Evolutionary conservation across 2,113 vertebrate genomes (phyloP).

Genomic region (Microcebus murinus): DNA sequence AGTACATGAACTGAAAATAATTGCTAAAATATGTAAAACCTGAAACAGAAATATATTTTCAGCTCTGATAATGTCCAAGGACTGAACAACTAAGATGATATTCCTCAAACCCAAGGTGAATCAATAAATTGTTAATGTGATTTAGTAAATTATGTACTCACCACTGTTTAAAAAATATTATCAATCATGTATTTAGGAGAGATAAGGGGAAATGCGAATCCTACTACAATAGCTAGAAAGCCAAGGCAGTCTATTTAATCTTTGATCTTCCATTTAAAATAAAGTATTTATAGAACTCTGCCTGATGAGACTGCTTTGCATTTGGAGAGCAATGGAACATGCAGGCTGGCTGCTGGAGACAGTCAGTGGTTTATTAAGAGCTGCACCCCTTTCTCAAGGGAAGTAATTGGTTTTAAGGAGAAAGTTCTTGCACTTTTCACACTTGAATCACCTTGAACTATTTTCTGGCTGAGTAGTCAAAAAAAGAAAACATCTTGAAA

Average conservation of each 20-base stretch:
- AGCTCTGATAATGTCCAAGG: not conserved
- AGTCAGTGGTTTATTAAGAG: not conserved
- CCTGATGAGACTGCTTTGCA: not conserved
- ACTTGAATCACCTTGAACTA: conserved; percentile 6
- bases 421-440: not conserved
- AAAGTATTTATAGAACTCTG: not conserved
- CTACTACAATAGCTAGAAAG: not conserved
- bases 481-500: not conserved
- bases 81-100: not conserved
- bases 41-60: conserved; percentile 15
- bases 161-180: not conserved
- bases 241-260: not conserved
- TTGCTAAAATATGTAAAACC: conserved; percentile 39
- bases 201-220: not conserved
- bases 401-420: not conserved
- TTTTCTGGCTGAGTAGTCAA: conserved; percentile 4
- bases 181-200: not conserved
- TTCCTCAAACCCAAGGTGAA: not conserved
- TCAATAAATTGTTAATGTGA: not conserved
- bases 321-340: not conserved
- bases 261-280: not conserved
- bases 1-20: conserved; percentile 44
- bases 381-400: not conserved
- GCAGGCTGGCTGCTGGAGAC: not conserved
- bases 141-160: not conserved